Evolutionary conservation across 2,113 vertebrate species (phyloP).

Genomic region (Boulengeromyrus knoepffleri): DNA sequence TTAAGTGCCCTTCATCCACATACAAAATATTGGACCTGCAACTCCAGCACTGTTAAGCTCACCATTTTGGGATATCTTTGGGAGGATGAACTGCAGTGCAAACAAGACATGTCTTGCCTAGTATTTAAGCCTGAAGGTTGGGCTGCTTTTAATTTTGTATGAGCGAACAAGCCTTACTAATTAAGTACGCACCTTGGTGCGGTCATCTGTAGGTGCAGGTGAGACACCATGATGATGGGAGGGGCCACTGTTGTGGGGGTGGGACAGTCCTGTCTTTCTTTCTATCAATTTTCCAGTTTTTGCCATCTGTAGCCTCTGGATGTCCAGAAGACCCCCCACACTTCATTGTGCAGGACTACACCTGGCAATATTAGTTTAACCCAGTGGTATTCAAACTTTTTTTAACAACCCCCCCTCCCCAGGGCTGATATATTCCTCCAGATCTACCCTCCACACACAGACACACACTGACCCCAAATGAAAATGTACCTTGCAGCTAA

Average conservation of each 20-base stretch:
- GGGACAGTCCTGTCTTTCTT: not conserved
- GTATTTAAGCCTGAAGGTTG: slow-evolving; percentile 28
- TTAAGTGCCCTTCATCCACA: slow-evolving; percentile 29
- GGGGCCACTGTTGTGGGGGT: not conserved
- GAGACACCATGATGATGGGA: not conserved
- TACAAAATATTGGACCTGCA: slow-evolving; percentile 26
- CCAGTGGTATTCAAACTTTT: not conserved
- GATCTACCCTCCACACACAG: slow-evolving; percentile 27
- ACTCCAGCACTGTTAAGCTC: slow-evolving; percentile 53
- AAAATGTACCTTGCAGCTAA: slow-evolving; percentile 6
- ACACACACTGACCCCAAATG: slow-evolving; percentile 12
- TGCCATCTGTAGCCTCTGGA: not conserved
- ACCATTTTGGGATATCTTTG: slow-evolving; percentile 22
- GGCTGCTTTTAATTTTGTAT: slow-evolving; percentile 52
- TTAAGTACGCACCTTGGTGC: not conserved
- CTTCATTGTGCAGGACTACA: not conserved
- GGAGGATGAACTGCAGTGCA: not conserved
- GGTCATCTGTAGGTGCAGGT: not conserved
- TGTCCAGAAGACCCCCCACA: not conserved
- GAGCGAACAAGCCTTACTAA: slow-evolving; percentile 14
- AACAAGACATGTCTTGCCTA: not conserved
- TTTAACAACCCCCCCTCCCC: not conserved
- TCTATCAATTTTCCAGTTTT: not conserved
- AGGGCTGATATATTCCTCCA: not conserved
- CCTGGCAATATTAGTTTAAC: slow-evolving; percentile 57